Evolutionary conservation across 2,888 invertebrate genomes (phyloP).

Genomic region (Panopea generosa): DNA sequence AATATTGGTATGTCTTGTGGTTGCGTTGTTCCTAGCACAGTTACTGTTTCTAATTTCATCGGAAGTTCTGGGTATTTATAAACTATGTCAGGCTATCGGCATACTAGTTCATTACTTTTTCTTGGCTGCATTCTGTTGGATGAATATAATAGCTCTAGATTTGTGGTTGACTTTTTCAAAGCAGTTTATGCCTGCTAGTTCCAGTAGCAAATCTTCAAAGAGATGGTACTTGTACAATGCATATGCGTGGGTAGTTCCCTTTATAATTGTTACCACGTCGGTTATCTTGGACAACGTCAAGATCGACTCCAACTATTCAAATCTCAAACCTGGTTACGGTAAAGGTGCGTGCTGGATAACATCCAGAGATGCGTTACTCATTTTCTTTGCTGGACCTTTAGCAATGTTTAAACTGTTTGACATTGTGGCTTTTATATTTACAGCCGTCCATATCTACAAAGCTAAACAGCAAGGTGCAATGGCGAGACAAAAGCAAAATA

Average conservation of each 20-base stretch:
- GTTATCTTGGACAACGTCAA: slow-evolving; percentile 85
- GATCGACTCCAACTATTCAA: slow-evolving; percentile 63
- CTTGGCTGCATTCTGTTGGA: no score
- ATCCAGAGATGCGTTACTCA: slow-evolving; percentile 87
- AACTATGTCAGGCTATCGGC: no score
- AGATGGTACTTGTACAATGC: slow-evolving; percentile 76
- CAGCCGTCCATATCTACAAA: slow-evolving; percentile 87
- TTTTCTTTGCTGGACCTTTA: slow-evolving; percentile 87
- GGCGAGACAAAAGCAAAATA: slow-evolving; percentile 43
- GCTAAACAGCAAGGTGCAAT: slow-evolving; percentile 47
- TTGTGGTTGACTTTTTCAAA: no score
- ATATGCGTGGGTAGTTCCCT: slow-evolving; percentile 85
- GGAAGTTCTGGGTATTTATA: no score
- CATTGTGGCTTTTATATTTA: slow-evolving; percentile 86
- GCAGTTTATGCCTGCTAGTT: slow-evolving; percentile 55
- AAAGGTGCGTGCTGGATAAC: slow-evolving; percentile 87
- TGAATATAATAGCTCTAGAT: no score
- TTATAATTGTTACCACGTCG: slow-evolving; percentile 81
- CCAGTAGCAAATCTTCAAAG: slow-evolving; percentile 54
- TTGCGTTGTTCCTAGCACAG: no score
- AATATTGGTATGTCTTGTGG: no score
- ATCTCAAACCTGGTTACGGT: slow-evolving; percentile 86
- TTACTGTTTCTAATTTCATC: no score
- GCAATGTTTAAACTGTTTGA: slow-evolving; percentile 86
- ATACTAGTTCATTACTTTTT: no score